A percentile compares a stretch with the other conserved stretches of the same genome.
Conservation (phyloP, 1,140 invertebrate genomes). For the Spodoptera frugiperda region DNA sequence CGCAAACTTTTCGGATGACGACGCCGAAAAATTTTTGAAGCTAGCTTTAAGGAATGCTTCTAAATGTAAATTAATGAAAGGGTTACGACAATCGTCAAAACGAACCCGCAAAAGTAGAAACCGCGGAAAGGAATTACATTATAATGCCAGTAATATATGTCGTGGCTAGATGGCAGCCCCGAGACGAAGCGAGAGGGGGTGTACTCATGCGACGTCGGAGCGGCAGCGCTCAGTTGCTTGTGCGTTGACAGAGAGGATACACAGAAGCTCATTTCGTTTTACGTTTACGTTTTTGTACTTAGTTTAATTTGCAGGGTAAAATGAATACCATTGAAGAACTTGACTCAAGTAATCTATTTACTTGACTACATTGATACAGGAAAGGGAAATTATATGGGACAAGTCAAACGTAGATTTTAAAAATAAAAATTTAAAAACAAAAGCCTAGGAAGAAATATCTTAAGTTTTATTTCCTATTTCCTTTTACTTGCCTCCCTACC, state of each 20-base stretch:
- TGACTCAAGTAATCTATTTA: background rate
- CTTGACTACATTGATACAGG: slow-evolving; percentile 15
- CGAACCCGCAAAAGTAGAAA: slow-evolving; percentile 4
- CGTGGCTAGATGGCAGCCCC: too few species aligned
- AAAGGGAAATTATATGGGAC: slow-evolving; percentile 11
- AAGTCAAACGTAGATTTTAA: slow-evolving; percentile 8
- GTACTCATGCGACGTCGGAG: background rate
- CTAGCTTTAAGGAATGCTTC: slow-evolving; percentile 1
- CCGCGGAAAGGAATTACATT: background rate
- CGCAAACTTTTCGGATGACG: background rate
- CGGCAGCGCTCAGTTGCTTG: slow-evolving; percentile 7
- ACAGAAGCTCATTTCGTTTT: slow-evolving; percentile 3
- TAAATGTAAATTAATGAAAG: slow-evolving; percentile 9
- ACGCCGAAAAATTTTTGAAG: slow-evolving; percentile 6
- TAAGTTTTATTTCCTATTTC: slow-evolving; percentile 15
- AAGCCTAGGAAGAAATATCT: slow-evolving; percentile 12
- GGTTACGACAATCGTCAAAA: slow-evolving; percentile 10
- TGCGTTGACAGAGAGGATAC: background rate
- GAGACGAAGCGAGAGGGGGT: background rate
- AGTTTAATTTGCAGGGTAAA: background rate
- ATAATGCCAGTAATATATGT: slow-evolving; percentile 1
- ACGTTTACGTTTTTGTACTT: background rate
- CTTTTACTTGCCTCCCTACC: too few species aligned
- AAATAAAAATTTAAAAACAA: slow-evolving; percentile 20
- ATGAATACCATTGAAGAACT: slow-evolving; percentile 18